These are phyloP conservation scores for Rhinella marina DNA, from an alignment of 2,797 vertebrate species.

Conservation along the genomic window DNA sequence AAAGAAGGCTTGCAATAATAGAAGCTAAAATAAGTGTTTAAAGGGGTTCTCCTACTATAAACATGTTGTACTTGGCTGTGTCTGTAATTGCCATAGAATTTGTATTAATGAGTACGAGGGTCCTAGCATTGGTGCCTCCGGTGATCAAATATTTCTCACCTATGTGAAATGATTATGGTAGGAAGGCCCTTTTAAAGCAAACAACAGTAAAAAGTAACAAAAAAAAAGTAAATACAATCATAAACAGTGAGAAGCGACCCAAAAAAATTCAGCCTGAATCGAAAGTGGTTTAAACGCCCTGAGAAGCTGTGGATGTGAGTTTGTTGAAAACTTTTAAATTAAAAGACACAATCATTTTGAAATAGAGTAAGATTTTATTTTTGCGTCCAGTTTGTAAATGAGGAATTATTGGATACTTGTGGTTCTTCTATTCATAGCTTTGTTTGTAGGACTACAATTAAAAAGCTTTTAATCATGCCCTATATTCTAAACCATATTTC, in stretches of 20 bases:
- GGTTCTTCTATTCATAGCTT: constrained; percentile 46
- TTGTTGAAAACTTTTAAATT: background rate
- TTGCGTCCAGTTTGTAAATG: constrained; percentile 32
- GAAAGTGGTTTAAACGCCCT: too few relatives aligned
- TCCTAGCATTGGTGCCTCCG: too few relatives aligned
- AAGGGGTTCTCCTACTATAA: too few relatives aligned
- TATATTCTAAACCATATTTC: constrained; percentile 48
- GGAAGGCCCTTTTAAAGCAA: too few relatives aligned
- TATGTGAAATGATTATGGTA: too few relatives aligned
- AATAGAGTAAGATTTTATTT: constrained; percentile 15
- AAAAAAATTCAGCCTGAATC: background rate
- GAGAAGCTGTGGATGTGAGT: background rate
- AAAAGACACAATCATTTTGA: constrained; percentile 2
- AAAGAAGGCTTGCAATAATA: background rate
- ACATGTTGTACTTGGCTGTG: too few relatives aligned
- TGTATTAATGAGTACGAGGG: too few relatives aligned
- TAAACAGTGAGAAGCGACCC: too few relatives aligned
- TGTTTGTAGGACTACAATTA: constrained; percentile 51
- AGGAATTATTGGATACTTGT: constrained; percentile 54
- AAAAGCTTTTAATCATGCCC: constrained; percentile 49
- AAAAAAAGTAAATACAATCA: too few relatives aligned
- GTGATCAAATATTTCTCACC: too few relatives aligned
- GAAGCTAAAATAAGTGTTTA: background rate
- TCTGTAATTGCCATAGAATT: too few relatives aligned
- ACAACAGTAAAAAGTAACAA: too few relatives aligned